A percentile compares a stretch with the other conserved stretches of the same genome.
These are phyloP conservation scores for Montipora foliosa DNA, from an alignment of 64 coral and sea anemone species.

Conservation along the genomic window DNA sequence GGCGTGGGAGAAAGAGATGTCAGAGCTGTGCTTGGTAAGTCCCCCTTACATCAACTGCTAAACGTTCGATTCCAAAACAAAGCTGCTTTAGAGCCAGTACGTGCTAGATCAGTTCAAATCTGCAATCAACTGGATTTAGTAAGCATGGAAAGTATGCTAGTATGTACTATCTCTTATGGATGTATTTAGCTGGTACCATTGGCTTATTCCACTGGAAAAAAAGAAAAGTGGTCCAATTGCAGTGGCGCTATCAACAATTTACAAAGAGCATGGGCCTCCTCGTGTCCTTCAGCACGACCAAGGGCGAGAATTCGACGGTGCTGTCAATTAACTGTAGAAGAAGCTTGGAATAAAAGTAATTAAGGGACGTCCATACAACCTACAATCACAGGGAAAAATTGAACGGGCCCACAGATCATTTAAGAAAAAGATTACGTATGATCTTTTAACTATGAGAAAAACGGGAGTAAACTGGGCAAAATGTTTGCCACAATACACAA, in stretches of 20 bases:
- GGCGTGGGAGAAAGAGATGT: conserved; percentile 69
- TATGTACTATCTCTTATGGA: conserved; percentile 43
- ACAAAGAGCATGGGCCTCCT: no score
- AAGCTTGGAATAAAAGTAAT: conserved; percentile 18
- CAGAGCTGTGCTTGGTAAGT: conserved; percentile 52
- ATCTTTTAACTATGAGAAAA: conserved; percentile 8
- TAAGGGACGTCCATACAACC: conserved; percentile 15
- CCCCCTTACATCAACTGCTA: conserved; percentile 55
- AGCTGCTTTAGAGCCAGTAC: conserved; percentile 26
- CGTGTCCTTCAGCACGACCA: not conserved
- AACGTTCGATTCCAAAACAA: conserved; percentile 75
- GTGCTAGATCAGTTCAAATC: conserved; percentile 47
- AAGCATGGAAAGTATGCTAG: conserved; percentile 41
- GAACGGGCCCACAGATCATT: conserved; percentile 22
- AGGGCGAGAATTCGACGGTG: conserved; percentile 26
- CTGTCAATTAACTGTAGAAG: conserved; percentile 34
- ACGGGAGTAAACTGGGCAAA: conserved; percentile 57
- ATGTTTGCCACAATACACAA: conserved; percentile 1
- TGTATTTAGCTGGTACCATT: not conserved
- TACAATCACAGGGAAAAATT: conserved; percentile 48
- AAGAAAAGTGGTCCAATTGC: not conserved
- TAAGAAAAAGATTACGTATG: conserved; percentile 7
- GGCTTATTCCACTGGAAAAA: not conserved
- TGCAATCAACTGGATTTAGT: conserved; percentile 65
- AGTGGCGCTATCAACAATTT: not conserved